Evolutionary conservation across 2,113 vertebrate genomes (phyloP), one percentile per base, ranked within the genome.

Genomic region (Triplophysa rosa): DNA sequence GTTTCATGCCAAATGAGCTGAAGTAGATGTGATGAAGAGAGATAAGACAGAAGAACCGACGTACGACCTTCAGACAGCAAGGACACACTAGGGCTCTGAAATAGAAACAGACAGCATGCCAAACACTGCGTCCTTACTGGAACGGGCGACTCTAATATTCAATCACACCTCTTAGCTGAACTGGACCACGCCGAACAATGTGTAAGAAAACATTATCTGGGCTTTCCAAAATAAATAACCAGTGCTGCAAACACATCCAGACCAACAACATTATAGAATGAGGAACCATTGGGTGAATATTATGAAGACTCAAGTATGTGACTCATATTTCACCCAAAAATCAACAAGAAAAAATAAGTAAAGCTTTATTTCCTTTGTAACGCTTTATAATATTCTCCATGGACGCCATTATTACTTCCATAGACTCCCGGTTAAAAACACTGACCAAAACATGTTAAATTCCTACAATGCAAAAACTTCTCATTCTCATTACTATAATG

Each of bases 21-120:
- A 54, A 54, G 58, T 33, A 64, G 67, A 72, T 71, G 78, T 80
- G 67, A 80, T 40, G 68, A 72, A 58, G 58, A 64, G 78, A 72
- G 78, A 72, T 80, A 72, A 71, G 67, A 64, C 29, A 54, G 74
- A 77, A 24, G 74, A 77, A 77, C 74, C 66, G 74, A 65, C 24
- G 19, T 62, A 52, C 26, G 78, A 71, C 78, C 67, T 80, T 80
- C 56, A 80, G 67, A 80, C 59, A 72, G 72, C 68, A 80, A 80
- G 67, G 78, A 65, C 78, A 52, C 56, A 40, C 45, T 26, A 37
- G 45, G 74, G 45, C 61, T 65, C 74, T 29, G 62, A 77, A 77
- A 64, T 33, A 77, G 74, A 77, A 77, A 49, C 21, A 77, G 74
- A 77, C 74, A 65, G 62, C 24, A 65, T 77, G 74, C 59, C 74